These are phyloP conservation scores for Myrmophylax atrothorax DNA, from an alignment of 2,113 vertebrate genomes.

Conservation along the genomic window DNA sequence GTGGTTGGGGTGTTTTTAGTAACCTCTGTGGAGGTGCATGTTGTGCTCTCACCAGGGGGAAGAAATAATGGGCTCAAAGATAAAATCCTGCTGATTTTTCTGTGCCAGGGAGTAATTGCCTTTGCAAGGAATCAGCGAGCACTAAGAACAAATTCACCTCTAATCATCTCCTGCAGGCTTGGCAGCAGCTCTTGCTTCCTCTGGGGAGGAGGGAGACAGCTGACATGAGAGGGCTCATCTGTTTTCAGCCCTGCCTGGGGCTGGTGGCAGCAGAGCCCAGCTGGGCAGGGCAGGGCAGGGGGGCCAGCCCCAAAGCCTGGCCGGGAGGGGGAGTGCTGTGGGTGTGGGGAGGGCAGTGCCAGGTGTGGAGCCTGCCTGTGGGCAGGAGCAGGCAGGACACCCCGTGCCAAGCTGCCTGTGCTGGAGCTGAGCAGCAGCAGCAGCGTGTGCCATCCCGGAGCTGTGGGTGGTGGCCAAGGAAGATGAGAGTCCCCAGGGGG, in stretches of 20 bases:
- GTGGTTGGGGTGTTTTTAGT: neutral
- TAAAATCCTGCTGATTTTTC: neutral
- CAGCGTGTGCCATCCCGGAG: neutral
- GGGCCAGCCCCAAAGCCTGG: neutral
- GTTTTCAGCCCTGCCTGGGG: neutral
- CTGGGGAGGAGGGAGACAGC: neutral
- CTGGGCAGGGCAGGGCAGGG: neutral
- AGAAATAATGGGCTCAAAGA: neutral
- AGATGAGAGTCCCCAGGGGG: accelerated
- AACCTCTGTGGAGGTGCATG: neutral
- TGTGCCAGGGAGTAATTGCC: neutral
- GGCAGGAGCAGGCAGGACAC: neutral
- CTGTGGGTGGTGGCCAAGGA: neutral
- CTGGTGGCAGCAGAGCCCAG: neutral
- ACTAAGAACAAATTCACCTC: neutral
- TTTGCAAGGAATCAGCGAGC: neutral
- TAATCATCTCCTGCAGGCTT: neutral
- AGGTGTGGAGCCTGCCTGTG: neutral
- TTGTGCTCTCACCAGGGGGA: neutral
- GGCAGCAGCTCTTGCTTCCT: neutral
- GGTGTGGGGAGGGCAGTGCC: neutral
- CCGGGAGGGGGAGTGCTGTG: neutral
- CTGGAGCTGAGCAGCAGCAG: neutral
- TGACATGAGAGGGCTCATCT: neutral
- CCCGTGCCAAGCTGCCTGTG: neutral